Evolutionary conservation across 2,797 vertebrate species (phyloP).

Genomic region (Myoxocephalus aenaeus): DNA sequence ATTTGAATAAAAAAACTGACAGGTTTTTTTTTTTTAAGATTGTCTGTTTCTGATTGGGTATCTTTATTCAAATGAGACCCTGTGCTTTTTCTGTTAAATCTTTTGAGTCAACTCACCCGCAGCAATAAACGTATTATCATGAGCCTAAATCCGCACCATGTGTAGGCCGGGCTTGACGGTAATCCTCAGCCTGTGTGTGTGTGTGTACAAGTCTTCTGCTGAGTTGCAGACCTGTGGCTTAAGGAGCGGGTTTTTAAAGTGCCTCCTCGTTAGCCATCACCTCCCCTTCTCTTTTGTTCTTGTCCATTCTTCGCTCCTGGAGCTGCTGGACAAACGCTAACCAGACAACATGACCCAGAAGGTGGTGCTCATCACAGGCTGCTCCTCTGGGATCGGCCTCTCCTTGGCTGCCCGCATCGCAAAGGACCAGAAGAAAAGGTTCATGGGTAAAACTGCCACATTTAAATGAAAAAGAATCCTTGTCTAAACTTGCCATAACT

Average conservation of each 20-base stretch:
- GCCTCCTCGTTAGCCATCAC: background rate
- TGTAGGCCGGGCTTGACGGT: slow-evolving; percentile 58
- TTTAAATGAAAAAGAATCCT: background rate
- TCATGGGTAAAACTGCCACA: slow-evolving; percentile 85
- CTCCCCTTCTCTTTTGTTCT: slow-evolving; percentile 35
- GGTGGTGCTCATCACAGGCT: slow-evolving; percentile 90
- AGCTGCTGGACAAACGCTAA: slow-evolving; percentile 44
- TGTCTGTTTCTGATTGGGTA: slow-evolving; percentile 17
- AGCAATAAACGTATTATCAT: slow-evolving; percentile 31
- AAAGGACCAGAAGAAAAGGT: slow-evolving; percentile 90
- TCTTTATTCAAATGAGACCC: background rate
- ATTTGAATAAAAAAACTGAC: slow-evolving; percentile 45
- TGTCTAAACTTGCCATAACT: background rate
- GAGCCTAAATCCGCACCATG: slow-evolving; percentile 48
- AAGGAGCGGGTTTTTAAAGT: slow-evolving; percentile 58
- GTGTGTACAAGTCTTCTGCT: slow-evolving; percentile 76
- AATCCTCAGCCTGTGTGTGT: slow-evolving; percentile 77
- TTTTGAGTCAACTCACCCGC: background rate
- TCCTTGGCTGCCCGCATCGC: slow-evolving; percentile 87
- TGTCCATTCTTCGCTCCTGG: slow-evolving; percentile 21
- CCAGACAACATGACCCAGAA: slow-evolving; percentile 84
- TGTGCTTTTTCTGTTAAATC: background rate
- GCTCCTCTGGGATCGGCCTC: slow-evolving; percentile 91
- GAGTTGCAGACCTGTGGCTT: slow-evolving; percentile 81
- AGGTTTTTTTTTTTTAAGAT: slow-evolving; percentile 21